Percentiles rank a stretch among this genome's conserved stretches.
Evolutionary conservation across 2,113 vertebrate species (phyloP).

Genomic region (Larimichthys polyactis): DNA sequence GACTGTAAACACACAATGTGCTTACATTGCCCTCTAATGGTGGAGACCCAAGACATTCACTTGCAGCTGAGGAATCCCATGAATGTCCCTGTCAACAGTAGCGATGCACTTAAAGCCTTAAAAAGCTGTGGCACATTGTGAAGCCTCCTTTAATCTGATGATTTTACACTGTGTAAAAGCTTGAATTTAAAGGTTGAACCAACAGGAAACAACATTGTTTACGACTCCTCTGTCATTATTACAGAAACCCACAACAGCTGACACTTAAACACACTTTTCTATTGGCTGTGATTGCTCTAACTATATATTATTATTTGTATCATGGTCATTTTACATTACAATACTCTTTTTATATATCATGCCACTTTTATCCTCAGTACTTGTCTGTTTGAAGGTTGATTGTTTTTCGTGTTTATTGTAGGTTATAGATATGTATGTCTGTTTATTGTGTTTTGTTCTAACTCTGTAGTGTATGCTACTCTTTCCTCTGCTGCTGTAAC

Average conservation of each 20-base stretch:
- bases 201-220: not conserved
- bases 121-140: not conserved
- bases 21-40: constrained; percentile 34
- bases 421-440: too few species aligned
- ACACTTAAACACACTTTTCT: not conserved
- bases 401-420: too few species aligned
- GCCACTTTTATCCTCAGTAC: too few species aligned
- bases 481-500: too few species aligned
- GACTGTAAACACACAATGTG: not conserved
- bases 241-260: not conserved
- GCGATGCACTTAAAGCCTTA: not conserved
- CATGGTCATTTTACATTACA: too few species aligned
- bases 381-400: too few species aligned
- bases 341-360: too few species aligned
- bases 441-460: too few species aligned
- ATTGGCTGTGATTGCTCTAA: not conserved
- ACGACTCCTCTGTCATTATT: too few species aligned
- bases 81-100: constrained; percentile 26
- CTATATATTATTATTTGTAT: too few species aligned
- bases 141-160: not conserved
- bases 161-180: not conserved
- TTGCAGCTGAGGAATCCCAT: not conserved
- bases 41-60: constrained; percentile 5
- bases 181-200: not conserved
- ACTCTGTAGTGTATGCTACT: too few species aligned